Percentiles rank a stretch among this genome's conserved stretches.
Conservation (phyloP, 1,140 invertebrate species). For the Manduca sexta region DNA sequence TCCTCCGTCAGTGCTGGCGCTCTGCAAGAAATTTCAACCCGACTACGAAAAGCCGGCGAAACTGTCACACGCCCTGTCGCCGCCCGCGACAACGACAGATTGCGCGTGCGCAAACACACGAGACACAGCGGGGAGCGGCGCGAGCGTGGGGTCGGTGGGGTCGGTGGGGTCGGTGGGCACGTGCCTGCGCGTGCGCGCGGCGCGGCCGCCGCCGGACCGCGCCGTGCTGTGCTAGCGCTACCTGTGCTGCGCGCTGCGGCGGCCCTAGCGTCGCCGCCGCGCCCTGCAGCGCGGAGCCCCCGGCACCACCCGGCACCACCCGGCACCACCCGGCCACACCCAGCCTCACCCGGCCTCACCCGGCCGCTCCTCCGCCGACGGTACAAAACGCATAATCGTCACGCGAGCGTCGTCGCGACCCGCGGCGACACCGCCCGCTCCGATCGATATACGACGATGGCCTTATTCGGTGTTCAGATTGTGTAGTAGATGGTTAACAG, state of each 20-base stretch:
- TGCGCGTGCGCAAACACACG: constrained; percentile 6
- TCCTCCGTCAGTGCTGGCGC: constrained; percentile 64
- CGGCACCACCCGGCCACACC: constrained; percentile 9
- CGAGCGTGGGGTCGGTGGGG: too few relatives aligned
- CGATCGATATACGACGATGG: too few relatives aligned
- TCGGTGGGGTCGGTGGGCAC: constrained; percentile 19
- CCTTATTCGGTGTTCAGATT: too few relatives aligned
- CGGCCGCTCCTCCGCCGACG: constrained; percentile 29
- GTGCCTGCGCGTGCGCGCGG: constrained; percentile 17
- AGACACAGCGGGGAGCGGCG: constrained; percentile 17
- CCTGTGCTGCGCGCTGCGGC: constrained; percentile 4
- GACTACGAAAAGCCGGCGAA: constrained; percentile 64
- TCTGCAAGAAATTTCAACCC: constrained; percentile 70
- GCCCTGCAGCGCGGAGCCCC: neutral
- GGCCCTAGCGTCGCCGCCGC: neutral
- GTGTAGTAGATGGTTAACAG: too few relatives aligned
- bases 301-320: constrained; percentile 34
- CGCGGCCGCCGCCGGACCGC: constrained; percentile 11
- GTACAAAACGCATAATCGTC: constrained; percentile 43
- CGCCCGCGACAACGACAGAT: constrained; percentile 7
- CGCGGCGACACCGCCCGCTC: too few relatives aligned
- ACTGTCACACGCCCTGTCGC: constrained; percentile 26
- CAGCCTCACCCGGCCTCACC: constrained; percentile 7
- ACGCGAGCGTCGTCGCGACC: neutral
- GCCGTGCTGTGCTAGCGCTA: constrained; percentile 32